Evolutionary conservation across 2,888 invertebrate genomes (phyloP).

Genomic region (Rhorus exstirpatorius): DNA sequence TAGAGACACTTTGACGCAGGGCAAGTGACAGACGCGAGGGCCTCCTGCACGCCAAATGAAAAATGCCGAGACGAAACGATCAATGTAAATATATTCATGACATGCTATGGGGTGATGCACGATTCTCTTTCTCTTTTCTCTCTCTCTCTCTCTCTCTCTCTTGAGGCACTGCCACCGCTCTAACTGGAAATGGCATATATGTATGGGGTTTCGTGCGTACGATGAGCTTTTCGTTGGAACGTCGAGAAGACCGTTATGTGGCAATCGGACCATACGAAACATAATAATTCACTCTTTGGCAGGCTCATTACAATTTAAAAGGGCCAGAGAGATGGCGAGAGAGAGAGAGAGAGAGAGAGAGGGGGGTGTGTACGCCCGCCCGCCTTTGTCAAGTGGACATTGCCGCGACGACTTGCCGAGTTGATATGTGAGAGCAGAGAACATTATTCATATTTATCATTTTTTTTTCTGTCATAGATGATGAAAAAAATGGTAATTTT

Average conservation of each 20-base stretch:
- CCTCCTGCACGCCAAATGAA: slow-evolving; percentile 75
- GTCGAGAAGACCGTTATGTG: slow-evolving; percentile 77
- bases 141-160: slow-evolving; percentile 58
- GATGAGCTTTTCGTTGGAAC: slow-evolving; percentile 75
- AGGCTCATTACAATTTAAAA: slow-evolving; percentile 86
- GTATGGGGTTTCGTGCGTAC: slow-evolving; percentile 74
- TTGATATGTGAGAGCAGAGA: slow-evolving; percentile 44
- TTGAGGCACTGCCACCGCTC: slow-evolving; percentile 35
- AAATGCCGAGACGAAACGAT: slow-evolving; percentile 84
- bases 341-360: slow-evolving; percentile 59
- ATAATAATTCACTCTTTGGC: slow-evolving; percentile 86
- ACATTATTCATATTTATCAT: slow-evolving; percentile 52
- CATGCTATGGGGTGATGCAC: slow-evolving; percentile 81
- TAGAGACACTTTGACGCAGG: slow-evolving; percentile 75
- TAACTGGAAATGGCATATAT: slow-evolving; percentile 49
- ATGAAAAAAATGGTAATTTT: slow-evolving; percentile 17
- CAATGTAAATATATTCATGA: slow-evolving; percentile 86
- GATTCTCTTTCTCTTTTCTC: slow-evolving; percentile 53
- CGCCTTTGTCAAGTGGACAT: slow-evolving; percentile 61
- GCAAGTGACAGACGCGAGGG: slow-evolving; percentile 76
- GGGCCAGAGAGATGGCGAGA: slow-evolving; percentile 76
- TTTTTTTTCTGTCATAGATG: slow-evolving; percentile 20
- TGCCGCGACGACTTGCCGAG: slow-evolving; percentile 49
- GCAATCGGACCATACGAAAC: slow-evolving; percentile 82
- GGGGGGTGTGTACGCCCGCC: slow-evolving; percentile 5